Conservation (phyloP, 2,888 invertebrate species). For the Helicoverpa assulta region DNA sequence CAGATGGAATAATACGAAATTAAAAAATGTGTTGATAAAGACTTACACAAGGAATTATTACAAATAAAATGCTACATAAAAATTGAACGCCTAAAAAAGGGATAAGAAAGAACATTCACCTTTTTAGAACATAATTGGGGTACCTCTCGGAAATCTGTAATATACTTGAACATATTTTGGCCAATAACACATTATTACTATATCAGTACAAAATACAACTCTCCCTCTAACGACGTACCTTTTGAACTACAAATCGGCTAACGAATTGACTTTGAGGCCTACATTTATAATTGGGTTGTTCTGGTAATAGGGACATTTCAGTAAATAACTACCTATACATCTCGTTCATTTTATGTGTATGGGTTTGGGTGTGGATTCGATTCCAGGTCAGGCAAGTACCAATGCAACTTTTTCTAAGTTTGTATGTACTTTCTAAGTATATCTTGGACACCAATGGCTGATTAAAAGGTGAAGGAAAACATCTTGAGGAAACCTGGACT, state of each 20-base stretch:
- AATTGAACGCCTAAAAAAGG: no score
- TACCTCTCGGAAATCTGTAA: constrained; percentile 4
- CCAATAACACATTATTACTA: constrained; percentile 7
- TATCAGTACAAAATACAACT: constrained; percentile 30
- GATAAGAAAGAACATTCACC: background rate
- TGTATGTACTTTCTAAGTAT: no score
- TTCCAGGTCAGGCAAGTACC: no score
- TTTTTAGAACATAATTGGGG: background rate
- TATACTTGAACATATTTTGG: background rate
- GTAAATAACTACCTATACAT: background rate
- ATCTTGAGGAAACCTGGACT: no score
- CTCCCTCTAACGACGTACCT: constrained; percentile 15
- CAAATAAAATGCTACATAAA: no score
- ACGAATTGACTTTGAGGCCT: constrained; percentile 23
- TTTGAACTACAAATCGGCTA: constrained; percentile 36
- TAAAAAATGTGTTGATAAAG: no score
- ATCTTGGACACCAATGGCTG: no score
- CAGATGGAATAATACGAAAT: background rate
- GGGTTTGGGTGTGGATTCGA: no score
- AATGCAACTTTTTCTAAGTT: no score
- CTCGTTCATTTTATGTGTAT: background rate
- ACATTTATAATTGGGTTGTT: constrained; percentile 39
- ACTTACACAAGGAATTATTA: no score
- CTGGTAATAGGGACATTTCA: constrained; percentile 3
- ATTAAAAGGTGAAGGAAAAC: no score